phyloP scores from a whole-genome alignment of 2,888 invertebrate species.

The Lycaena phlaeas region DNA sequence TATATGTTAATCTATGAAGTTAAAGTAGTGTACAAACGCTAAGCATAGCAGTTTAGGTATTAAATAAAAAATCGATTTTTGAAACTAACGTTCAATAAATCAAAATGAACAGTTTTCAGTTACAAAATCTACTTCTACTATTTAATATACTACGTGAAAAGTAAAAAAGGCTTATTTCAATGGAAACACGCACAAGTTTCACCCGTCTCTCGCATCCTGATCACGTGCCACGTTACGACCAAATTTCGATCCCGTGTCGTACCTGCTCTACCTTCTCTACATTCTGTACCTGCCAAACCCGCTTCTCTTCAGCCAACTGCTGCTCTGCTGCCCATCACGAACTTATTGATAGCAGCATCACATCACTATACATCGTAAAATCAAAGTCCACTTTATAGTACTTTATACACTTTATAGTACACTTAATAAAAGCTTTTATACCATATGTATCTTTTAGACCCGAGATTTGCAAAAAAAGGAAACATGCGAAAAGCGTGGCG shows the following conservation, averaged over 20 bases:
- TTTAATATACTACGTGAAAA: no score
- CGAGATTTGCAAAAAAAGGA: constrained; percentile 17
- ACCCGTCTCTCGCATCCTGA: constrained; percentile 26
- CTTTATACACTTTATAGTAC: constrained; percentile 39
- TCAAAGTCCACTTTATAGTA: constrained; percentile 36
- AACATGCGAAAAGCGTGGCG: constrained; percentile 67
- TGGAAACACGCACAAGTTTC: not conserved
- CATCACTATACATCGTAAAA: constrained; percentile 39
- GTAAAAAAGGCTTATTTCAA: not conserved
- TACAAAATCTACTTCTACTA: no score
- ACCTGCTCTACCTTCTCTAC: no score
- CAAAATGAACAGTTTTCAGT: no score
- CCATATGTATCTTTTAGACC: constrained; percentile 7
- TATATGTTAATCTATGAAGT: no score
- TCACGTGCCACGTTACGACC: constrained; percentile 49
- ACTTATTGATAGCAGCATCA: constrained; percentile 36
- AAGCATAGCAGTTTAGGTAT: no score
- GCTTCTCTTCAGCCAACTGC: constrained; percentile 20
- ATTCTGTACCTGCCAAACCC: no score
- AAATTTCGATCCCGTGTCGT: constrained; percentile 38
- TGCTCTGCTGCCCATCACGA: constrained; percentile 22
- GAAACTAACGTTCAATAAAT: no score
- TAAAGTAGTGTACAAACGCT: no score
- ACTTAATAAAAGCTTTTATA: constrained; percentile 22
- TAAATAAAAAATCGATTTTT: no score